Percentiles rank a stretch among this genome's conserved stretches.
These are phyloP conservation scores for Tiliacea citrago DNA, from an alignment of 2,888 invertebrate genomes.

Conservation along the genomic window DNA sequence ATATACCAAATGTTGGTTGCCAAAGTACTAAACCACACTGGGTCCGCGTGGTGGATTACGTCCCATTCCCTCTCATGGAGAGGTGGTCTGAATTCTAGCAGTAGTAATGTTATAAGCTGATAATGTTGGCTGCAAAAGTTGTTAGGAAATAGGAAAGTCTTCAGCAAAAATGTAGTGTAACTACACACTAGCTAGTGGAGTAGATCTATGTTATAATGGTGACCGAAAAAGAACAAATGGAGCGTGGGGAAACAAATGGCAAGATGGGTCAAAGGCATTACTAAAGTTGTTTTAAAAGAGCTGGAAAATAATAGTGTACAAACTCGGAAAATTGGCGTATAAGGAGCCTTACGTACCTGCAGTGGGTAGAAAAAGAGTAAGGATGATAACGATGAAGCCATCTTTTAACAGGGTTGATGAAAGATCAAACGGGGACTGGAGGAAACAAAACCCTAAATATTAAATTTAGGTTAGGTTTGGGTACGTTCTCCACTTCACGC, in stretches of 20 bases:
- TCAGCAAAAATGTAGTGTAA: neutral
- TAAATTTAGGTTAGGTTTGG: neutral
- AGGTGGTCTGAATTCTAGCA: neutral
- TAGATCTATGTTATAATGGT: neutral
- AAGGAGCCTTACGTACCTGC: neutral
- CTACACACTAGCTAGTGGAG: neutral
- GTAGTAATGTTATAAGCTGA: neutral
- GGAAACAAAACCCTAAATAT: neutral
- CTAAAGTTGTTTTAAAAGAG: neutral
- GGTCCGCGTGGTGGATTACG: neutral
- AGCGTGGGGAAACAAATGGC: neutral
- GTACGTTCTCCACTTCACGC: neutral
- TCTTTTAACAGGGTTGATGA: neutral
- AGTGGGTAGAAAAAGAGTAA: neutral
- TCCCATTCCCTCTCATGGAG: too few relatives aligned
- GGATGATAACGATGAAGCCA: neutral
- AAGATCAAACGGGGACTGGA: neutral
- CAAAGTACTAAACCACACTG: neutral
- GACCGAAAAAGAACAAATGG: neutral
- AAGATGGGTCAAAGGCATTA: neutral
- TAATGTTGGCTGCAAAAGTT: neutral
- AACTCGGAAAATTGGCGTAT: neutral
- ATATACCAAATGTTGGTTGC: constrained; percentile 18
- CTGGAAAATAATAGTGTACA: neutral
- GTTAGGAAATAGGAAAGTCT: neutral